Conservation (phyloP, 2,797 vertebrate genomes). For the Cirrhinus mrigala region DNA sequence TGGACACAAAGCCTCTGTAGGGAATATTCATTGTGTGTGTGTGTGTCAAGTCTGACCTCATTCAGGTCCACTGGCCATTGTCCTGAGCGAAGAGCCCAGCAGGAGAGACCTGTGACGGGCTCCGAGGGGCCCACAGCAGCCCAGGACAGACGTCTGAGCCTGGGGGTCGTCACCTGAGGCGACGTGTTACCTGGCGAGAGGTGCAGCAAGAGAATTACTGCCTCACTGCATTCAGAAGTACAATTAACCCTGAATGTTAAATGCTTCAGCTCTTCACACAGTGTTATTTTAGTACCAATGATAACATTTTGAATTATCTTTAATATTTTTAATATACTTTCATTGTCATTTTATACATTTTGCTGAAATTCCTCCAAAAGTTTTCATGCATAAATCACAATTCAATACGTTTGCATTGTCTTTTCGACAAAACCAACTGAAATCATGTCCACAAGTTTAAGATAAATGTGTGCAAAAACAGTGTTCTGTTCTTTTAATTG, state of each 20-base stretch:
- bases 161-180: slow-evolving; percentile 32
- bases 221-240: neutral
- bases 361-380: neutral
- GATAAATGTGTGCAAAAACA: neutral
- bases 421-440: neutral
- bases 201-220: neutral
- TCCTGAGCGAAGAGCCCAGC: slow-evolving; percentile 36
- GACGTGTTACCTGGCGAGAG: slow-evolving; percentile 24
- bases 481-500: neutral
- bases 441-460: neutral
- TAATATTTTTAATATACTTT: too few relatives aligned
- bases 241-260: neutral
- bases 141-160: slow-evolving; percentile 45
- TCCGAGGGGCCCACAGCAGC: slow-evolving; percentile 13
- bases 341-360: too few relatives aligned
- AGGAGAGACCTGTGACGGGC: slow-evolving; percentile 47
- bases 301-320: neutral
- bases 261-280: neutral
- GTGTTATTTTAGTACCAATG: neutral
- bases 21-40: slow-evolving; percentile 28
- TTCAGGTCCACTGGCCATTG: slow-evolving; percentile 47
- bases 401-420: too few relatives aligned
- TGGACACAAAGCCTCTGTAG: slow-evolving; percentile 20
- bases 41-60: slow-evolving; percentile 30
- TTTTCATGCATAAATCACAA: neutral